A percentile compares a stretch with the other conserved stretches of the same genome.
These are phyloP conservation scores for Pseudomugil gertrudae DNA, from an alignment of 2,797 vertebrate genomes.

Conservation along the genomic window DNA sequence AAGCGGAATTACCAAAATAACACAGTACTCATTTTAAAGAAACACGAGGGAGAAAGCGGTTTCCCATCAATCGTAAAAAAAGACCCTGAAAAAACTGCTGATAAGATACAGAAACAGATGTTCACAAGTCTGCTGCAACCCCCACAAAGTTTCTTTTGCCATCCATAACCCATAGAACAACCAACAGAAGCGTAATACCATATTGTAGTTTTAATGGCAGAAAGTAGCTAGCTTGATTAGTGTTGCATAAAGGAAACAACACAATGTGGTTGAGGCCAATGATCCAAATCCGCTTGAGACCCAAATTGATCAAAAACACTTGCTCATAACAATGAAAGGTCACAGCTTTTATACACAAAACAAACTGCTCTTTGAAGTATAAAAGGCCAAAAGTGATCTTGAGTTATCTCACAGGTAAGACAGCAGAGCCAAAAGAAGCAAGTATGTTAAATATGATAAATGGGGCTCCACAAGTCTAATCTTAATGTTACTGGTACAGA, in stretches of 20 bases:
- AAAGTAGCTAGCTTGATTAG: slow-evolving; percentile 20
- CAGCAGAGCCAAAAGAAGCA: slow-evolving; percentile 15
- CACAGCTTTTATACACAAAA: background rate
- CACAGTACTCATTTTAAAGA: background rate
- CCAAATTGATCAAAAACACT: slow-evolving; percentile 3
- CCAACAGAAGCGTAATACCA: slow-evolving; percentile 7
- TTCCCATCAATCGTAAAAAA: slow-evolving; percentile 18
- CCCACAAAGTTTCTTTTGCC: slow-evolving; percentile 1
- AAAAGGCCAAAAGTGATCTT: too few relatives aligned
- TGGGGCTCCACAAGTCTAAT: slow-evolving; percentile 1
- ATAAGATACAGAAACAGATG: slow-evolving; percentile 26
- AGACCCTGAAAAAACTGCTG: slow-evolving; percentile 20
- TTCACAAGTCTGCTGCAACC: slow-evolving; percentile 14
- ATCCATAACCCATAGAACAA: slow-evolving; percentile 2
- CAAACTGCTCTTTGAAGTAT: slow-evolving; percentile 1
- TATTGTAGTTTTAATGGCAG: background rate
- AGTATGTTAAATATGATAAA: slow-evolving; percentile 3
- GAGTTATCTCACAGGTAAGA: background rate
- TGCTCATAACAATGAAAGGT: slow-evolving; percentile 3
- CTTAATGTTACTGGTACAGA: slow-evolving; percentile 27
- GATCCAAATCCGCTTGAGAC: slow-evolving; percentile 12
- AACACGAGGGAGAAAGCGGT: slow-evolving; percentile 14
- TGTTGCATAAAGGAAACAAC: slow-evolving; percentile 26
- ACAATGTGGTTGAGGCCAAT: slow-evolving; percentile 15
- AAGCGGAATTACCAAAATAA: too few relatives aligned